Conservation (phyloP, 1,140 invertebrate genomes). For the Drosophila sucinea region DNA sequence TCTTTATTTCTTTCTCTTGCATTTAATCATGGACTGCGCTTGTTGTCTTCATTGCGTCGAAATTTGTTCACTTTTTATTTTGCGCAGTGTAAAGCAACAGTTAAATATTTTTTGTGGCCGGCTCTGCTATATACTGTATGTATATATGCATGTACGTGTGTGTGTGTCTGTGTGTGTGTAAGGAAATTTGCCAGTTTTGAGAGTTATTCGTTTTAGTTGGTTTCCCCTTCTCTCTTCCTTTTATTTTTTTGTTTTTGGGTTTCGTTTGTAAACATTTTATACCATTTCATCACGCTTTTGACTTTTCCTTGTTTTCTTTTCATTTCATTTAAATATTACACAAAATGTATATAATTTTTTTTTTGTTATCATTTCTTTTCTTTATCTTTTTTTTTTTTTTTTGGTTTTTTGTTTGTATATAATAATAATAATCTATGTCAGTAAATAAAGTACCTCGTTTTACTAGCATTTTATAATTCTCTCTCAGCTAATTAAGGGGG, state of each 20-base stretch:
- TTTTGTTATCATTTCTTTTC: not conserved
- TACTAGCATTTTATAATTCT: slow-evolving; percentile 31
- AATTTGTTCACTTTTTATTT: too few relatives aligned
- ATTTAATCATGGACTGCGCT: too few relatives aligned
- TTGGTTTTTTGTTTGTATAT: slow-evolving; percentile 35
- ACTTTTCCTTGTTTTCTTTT: not conserved
- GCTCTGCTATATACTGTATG: too few relatives aligned
- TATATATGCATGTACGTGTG: too few relatives aligned
- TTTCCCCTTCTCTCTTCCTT: not conserved
- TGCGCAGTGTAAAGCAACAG: too few relatives aligned
- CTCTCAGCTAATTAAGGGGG: slow-evolving; percentile 6
- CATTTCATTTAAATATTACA: slow-evolving; percentile 15
- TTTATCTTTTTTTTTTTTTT: slow-evolving; percentile 17
- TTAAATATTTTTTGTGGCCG: too few relatives aligned
- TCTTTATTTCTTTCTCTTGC: too few relatives aligned
- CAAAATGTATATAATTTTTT: slow-evolving; percentile 21
- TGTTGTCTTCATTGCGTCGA: too few relatives aligned
- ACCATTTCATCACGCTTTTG: not conserved
- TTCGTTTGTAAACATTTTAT: not conserved
- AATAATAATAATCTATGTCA: slow-evolving; percentile 41
- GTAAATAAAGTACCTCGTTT: slow-evolving; percentile 55
- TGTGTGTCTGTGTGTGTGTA: not conserved
- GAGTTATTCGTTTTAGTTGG: not conserved
- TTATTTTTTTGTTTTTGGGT: not conserved
- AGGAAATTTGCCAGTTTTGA: not conserved